These are phyloP conservation scores for Machimus atricapillus DNA, from an alignment of 2,888 invertebrate species.

Conservation along the genomic window DNA sequence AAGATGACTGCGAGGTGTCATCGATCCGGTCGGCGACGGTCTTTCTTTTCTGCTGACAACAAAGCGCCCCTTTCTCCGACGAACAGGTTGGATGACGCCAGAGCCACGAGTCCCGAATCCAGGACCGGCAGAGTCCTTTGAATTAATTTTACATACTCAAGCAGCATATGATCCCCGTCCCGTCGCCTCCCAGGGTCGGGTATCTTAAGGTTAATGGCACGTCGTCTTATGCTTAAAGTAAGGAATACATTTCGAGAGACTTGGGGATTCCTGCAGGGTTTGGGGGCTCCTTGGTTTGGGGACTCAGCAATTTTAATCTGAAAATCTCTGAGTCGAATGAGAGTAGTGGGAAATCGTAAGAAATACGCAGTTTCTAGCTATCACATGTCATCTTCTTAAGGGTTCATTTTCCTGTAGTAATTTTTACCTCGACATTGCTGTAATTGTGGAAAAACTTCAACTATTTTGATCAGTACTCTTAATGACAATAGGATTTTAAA, in stretches of 20 bases:
- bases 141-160: neutral
- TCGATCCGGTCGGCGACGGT: neutral
- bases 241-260: neutral
- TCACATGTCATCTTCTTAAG: neutral
- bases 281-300: neutral
- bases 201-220: neutral
- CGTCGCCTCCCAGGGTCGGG: neutral
- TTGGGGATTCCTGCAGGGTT: neutral
- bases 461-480: neutral
- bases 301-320: neutral
- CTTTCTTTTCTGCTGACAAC: neutral
- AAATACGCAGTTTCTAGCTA: neutral
- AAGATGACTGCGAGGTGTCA: neutral
- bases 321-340: neutral
- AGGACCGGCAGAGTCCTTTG: neutral
- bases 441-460: neutral
- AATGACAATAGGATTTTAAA: no score
- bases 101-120: neutral
- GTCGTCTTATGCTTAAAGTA: neutral
- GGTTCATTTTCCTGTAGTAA: neutral
- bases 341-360: neutral
- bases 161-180: neutral
- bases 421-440: neutral
- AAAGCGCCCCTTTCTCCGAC: neutral
- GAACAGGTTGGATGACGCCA: neutral